Percentiles rank a stretch among this genome's conserved stretches.
Conservation (phyloP, 35 echinoderm and acorn worm species). For the Heliocidaris tuberculata region DNA sequence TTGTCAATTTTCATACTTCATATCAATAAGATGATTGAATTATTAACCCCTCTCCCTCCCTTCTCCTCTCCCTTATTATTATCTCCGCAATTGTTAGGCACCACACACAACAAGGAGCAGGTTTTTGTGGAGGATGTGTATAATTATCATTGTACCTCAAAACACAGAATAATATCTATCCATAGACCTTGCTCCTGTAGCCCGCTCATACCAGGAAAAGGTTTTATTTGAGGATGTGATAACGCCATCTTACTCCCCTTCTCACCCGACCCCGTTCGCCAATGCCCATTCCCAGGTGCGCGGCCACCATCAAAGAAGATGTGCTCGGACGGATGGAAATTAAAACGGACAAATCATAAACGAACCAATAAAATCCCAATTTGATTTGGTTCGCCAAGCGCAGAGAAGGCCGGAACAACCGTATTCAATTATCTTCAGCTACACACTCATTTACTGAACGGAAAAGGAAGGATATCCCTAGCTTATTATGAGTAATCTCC, state of each 20-base stretch:
- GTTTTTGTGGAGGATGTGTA: too few relatives aligned
- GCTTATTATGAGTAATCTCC: background rate
- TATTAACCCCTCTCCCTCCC: background rate
- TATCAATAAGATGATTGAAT: too few relatives aligned
- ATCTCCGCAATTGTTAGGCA: too few relatives aligned
- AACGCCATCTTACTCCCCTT: background rate
- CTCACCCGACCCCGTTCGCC: background rate
- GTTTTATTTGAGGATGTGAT: background rate
- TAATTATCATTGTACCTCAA: too few relatives aligned
- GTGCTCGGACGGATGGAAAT: constrained; percentile 15
- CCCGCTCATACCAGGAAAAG: too few relatives aligned
- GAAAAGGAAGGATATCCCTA: background rate
- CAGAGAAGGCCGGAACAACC: background rate
- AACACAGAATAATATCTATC: too few relatives aligned
- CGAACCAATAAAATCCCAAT: constrained; percentile 35
- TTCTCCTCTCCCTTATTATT: background rate
- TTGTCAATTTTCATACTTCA: too few relatives aligned
- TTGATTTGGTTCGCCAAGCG: background rate
- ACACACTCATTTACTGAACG: constrained; percentile 3
- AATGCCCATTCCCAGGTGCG: background rate
- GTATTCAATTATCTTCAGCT: constrained; percentile 29
- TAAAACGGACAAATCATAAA: constrained; percentile 43
- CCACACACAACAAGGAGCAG: too few relatives aligned
- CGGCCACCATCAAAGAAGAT: constrained; percentile 31
- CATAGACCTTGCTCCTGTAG: too few relatives aligned